phyloP scores from a whole-genome alignment of 2,113 vertebrate genomes.

The Acrocephalus kingi region DNA sequence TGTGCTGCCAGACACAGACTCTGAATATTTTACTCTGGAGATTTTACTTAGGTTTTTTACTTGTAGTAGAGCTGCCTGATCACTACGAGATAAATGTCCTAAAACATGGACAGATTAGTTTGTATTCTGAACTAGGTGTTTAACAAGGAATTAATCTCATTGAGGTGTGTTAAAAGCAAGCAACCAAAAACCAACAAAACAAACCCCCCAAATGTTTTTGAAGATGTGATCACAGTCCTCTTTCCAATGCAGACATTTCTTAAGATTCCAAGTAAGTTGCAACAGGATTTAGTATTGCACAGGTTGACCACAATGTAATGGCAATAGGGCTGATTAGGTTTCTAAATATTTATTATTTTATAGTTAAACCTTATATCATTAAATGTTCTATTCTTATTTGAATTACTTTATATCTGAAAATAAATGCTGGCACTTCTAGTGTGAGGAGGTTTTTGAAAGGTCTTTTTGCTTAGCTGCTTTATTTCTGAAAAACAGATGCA shows the following conservation, averaged over 20 bases:
- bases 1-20: not conserved
- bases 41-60: not conserved
- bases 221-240: not conserved
- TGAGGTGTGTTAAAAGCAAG: fast-evolving
- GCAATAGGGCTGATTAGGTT: not conserved
- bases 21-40: not conserved
- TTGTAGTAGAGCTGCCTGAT: not conserved
- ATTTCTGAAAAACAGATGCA: not conserved
- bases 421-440: not conserved
- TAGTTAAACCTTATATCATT: not conserved
- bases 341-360: not conserved
- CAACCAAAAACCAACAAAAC: fast-evolving
- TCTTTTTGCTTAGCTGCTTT: not conserved
- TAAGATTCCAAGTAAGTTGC: not conserved
- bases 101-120: not conserved
- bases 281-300: not conserved
- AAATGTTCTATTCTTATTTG: not conserved
- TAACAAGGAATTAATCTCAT: not conserved
- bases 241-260: not conserved
- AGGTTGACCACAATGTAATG: not conserved
- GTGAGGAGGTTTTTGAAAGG: not conserved
- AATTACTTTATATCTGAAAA: not conserved
- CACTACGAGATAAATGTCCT: not conserved
- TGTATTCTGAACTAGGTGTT: not conserved
- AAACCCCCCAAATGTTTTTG: not conserved